phyloP scores from a whole-genome alignment of 2,113 vertebrate genomes.

The Atlantisia rogersi region DNA sequence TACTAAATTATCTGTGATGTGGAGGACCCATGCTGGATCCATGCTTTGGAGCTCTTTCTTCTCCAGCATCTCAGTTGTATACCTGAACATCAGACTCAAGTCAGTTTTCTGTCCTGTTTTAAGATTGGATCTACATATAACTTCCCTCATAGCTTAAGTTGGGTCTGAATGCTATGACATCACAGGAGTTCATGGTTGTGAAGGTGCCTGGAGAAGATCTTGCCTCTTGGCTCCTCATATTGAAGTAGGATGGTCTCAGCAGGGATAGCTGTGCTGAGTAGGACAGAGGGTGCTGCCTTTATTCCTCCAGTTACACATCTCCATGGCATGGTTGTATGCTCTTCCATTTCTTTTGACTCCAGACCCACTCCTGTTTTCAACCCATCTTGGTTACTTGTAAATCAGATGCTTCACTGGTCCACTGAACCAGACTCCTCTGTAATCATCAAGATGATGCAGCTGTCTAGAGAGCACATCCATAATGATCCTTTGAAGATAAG shows the following conservation, averaged over 20 bases:
- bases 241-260: background rate
- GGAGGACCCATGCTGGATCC: background rate
- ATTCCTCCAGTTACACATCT: background rate
- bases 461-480: accelerated
- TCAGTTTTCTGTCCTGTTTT: background rate
- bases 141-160: background rate
- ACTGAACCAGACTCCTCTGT: background rate
- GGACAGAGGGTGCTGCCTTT: background rate
- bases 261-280: background rate
- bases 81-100: background rate
- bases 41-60: background rate
- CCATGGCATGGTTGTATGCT: background rate
- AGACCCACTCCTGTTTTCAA: background rate
- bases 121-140: background rate
- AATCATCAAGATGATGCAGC: background rate
- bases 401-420: background rate
- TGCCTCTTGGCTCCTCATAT: background rate
- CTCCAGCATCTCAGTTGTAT: background rate
- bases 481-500: background rate
- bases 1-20: background rate
- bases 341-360: background rate
- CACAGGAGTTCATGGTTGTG: background rate
- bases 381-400: background rate
- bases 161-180: background rate
- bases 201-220: background rate